Conservation (phyloP, 2,888 invertebrate species). For the Rotaria macrura region DNA sequence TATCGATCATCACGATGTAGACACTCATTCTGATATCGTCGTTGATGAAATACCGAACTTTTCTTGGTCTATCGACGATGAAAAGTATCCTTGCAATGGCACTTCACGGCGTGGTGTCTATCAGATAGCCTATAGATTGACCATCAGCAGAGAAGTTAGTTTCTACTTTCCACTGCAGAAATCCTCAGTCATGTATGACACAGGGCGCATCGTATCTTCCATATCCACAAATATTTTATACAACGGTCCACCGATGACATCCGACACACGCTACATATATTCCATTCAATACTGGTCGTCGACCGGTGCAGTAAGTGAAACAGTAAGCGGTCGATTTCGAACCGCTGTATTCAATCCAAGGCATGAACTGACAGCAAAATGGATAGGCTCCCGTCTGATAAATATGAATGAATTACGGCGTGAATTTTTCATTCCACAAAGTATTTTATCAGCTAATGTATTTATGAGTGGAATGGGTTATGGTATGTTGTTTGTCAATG, state of each 20-base stretch:
- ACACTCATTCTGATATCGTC: background rate
- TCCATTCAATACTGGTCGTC: background rate
- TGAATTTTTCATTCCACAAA: background rate
- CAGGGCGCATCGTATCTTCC: background rate
- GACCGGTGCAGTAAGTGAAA: background rate
- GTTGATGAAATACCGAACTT: background rate
- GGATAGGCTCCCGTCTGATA: background rate
- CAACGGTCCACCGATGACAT: background rate
- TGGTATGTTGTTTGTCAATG: background rate
- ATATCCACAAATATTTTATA: background rate
- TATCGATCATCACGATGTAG: background rate
- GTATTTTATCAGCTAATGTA: background rate
- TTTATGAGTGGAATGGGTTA: constrained; percentile 11
- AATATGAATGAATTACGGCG: background rate
- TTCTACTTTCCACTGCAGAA: background rate
- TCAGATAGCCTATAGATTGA: background rate
- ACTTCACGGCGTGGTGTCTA: background rate
- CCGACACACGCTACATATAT: background rate
- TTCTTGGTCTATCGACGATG: background rate
- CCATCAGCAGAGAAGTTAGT: background rate
- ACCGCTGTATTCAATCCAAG: background rate
- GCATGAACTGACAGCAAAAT: background rate
- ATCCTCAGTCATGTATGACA: background rate
- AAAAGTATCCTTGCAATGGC: background rate
- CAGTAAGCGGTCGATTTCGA: background rate